Conservation (phyloP, 1,140 invertebrate genomes). For the Psilanteris sp. region DNA sequence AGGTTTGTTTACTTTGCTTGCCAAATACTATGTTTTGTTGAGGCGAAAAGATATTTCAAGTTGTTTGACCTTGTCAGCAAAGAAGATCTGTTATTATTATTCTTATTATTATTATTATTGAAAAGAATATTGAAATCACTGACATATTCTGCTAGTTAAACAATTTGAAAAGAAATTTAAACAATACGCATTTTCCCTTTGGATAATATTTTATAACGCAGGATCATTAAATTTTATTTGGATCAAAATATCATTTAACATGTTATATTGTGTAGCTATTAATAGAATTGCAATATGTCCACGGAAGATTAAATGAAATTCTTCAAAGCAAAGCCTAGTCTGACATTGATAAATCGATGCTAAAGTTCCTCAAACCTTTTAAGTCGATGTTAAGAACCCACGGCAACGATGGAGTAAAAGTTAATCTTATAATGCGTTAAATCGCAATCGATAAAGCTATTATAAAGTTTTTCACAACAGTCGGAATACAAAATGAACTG, state of each 20-base stretch:
- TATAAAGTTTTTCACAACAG: constrained; percentile 39
- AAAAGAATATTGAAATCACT: too few species aligned
- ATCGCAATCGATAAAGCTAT: constrained; percentile 47
- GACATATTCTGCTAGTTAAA: too few species aligned
- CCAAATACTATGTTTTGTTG: too few species aligned
- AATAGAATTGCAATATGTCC: constrained; percentile 50
- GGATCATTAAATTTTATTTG: constrained; percentile 19
- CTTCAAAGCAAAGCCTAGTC: constrained; percentile 42
- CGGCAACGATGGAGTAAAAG: constrained; percentile 50
- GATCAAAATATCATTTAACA: constrained; percentile 27
- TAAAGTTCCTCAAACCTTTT: constrained; percentile 57
- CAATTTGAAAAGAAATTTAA: constrained; percentile 11
- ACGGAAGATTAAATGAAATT: constrained; percentile 50
- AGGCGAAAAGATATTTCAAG: too few species aligned
- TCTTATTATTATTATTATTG: too few species aligned
- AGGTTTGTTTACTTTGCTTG: too few species aligned
- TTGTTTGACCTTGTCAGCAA: too few species aligned
- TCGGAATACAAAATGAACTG: constrained; percentile 28
- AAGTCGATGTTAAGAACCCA: constrained; percentile 54
- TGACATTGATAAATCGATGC: constrained; percentile 57
- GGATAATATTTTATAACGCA: too few species aligned
- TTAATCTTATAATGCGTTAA: constrained; percentile 57
- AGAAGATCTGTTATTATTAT: too few species aligned
- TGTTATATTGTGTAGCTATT: constrained; percentile 43
- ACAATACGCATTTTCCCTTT: too few species aligned